phyloP scores from a whole-genome alignment of 2,797 vertebrate genomes.

The Ptychobarbus kaznakovi region DNA sequence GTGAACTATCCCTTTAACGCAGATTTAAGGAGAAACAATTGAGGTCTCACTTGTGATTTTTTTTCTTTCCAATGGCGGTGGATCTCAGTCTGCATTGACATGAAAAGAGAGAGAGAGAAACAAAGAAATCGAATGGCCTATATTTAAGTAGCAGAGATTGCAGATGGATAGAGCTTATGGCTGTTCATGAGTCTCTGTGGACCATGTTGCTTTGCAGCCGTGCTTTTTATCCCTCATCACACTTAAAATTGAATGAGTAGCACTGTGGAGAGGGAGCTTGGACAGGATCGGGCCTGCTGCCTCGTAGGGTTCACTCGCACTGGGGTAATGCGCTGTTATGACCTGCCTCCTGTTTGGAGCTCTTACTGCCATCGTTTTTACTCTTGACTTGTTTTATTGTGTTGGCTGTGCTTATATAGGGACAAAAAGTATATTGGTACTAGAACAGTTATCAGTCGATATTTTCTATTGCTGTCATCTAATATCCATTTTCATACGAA shows the following conservation, averaged over 20 bases:
- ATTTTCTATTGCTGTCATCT: neutral
- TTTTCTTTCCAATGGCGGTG: neutral
- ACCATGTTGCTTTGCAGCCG: conserved; percentile 36
- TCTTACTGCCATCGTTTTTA: neutral
- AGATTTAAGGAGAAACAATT: no score
- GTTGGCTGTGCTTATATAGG: neutral
- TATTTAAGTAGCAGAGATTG: conserved; percentile 66
- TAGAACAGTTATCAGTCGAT: neutral
- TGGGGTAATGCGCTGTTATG: conserved; percentile 7
- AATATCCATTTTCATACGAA: neutral
- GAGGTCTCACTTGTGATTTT: neutral
- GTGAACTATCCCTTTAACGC: no score
- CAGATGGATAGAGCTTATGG: conserved; percentile 52
- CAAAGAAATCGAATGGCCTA: conserved; percentile 29
- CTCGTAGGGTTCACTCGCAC: neutral
- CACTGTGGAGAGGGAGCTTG: neutral
- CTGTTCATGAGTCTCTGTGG: conserved; percentile 12
- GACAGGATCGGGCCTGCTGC: conserved; percentile 27
- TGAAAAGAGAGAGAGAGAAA: neutral
- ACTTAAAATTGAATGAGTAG: conserved; percentile 46
- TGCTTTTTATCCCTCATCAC: conserved; percentile 39
- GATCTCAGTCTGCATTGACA: conserved; percentile 32
- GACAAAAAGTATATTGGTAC: neutral
- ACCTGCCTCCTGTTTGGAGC: conserved; percentile 21
- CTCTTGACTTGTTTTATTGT: neutral